A percentile compares a stretch with the other conserved stretches of the same genome.
Evolutionary conservation across 2,888 invertebrate genomes (phyloP).

Genomic region (Drosophila helvetica): DNA sequence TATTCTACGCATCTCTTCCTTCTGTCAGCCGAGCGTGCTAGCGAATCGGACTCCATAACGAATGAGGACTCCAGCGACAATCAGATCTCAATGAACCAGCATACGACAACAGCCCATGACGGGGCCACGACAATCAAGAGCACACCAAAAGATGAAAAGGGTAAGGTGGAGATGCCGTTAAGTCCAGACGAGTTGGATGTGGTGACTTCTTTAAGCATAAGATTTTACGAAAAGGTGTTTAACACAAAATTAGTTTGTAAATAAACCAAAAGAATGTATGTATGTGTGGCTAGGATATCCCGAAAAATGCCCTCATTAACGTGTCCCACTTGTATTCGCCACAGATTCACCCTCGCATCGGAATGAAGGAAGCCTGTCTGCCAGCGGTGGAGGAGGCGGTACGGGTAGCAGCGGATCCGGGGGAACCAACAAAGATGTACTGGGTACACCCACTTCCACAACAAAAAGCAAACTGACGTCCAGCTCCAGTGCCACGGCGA

Average conservation of each 20-base stretch:
- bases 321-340: conserved; percentile 6
- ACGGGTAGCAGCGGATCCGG: conserved; percentile 41
- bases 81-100: conserved; percentile 85
- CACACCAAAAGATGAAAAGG: conserved; percentile 83
- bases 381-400: not conserved
- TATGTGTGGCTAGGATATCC: not conserved
- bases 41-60: conserved; percentile 94
- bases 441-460: conserved; percentile 82
- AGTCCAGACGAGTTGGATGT: not conserved
- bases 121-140: conserved; percentile 81
- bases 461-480: conserved; percentile 86
- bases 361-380: conserved; percentile 55
- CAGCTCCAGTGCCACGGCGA: conserved; percentile 84
- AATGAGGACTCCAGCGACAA: conserved; percentile 90
- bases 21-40: conserved; percentile 90
- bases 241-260: conserved; percentile 2
- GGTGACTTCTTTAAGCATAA: not conserved
- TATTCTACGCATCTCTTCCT: not conserved
- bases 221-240: not conserved
- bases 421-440: conserved; percentile 75
- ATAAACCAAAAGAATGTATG: not conserved
- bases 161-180: conserved; percentile 53
- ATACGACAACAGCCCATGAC: conserved; percentile 83
- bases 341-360: conserved; percentile 77
- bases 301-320: not conserved